Conservation (phyloP, 2,797 vertebrate species). For the Podargus strigoides region DNA sequence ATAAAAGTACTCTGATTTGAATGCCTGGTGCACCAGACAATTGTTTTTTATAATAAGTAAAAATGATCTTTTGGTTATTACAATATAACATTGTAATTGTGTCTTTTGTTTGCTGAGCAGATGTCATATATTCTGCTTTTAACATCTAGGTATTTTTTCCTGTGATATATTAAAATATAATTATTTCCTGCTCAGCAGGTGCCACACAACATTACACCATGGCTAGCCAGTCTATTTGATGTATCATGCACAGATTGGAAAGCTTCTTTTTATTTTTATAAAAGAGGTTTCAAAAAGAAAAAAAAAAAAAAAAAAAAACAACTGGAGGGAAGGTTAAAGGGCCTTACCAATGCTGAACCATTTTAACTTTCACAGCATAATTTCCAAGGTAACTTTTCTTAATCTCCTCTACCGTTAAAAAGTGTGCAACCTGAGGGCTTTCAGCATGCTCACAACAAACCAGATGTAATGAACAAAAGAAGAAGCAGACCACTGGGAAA, state of each 20-base stretch:
- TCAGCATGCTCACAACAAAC: background rate
- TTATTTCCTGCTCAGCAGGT: background rate
- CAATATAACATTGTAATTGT: background rate
- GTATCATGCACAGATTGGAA: background rate
- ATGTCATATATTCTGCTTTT: background rate
- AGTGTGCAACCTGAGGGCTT: background rate
- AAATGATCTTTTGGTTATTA: background rate
- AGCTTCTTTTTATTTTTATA: background rate
- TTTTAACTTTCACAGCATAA: background rate
- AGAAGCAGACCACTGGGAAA: background rate
- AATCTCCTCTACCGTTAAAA: background rate
- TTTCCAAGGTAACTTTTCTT: background rate
- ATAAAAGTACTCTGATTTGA: slow-evolving; percentile 1
- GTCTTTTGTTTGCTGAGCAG: background rate
- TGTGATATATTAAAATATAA: background rate
- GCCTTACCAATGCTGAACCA: background rate
- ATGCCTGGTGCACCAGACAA: background rate
- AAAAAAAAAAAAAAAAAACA: background rate
- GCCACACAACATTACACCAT: background rate
- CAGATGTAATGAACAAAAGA: background rate
- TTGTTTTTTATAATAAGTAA: background rate
- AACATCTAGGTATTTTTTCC: background rate
- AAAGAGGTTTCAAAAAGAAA: background rate
- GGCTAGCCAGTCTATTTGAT: background rate
- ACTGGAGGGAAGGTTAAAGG: background rate